Percentiles rank a stretch among this genome's conserved stretches.
These are phyloP conservation scores for Hiodon alosoides DNA, from an alignment of 2,113 vertebrate genomes.

Conservation along the genomic window DNA sequence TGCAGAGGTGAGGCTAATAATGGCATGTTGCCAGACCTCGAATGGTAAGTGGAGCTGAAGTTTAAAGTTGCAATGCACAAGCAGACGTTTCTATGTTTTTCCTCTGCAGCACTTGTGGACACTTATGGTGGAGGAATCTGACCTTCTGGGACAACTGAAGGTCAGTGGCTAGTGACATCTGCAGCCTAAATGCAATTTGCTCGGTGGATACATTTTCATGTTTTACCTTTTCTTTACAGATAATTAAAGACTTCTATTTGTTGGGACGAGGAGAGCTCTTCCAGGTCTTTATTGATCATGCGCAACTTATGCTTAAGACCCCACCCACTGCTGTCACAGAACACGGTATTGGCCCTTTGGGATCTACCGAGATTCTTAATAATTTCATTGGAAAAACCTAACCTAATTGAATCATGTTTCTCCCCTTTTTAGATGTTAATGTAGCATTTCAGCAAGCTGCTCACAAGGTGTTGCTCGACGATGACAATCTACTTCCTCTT, in stretches of 20 bases:
- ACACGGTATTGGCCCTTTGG: constrained; percentile 71
- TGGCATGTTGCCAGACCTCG: background rate
- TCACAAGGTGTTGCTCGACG: constrained; percentile 90
- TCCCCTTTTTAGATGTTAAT: constrained; percentile 75
- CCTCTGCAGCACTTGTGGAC: constrained; percentile 88
- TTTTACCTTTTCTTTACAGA: constrained; percentile 56
- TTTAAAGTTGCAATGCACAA: constrained; percentile 5
- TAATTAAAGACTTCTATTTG: constrained; percentile 96
- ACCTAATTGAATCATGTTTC: background rate
- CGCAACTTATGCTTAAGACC: constrained; percentile 93
- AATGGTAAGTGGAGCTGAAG: background rate
- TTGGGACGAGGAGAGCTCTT: constrained; percentile 94
- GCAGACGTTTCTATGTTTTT: constrained; percentile 9
- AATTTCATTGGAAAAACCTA: background rate
- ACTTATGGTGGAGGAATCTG: constrained; percentile 93
- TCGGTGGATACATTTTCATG: background rate
- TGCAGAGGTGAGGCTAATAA: constrained; percentile 73
- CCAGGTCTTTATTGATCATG: constrained; percentile 93
- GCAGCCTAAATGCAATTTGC: background rate
- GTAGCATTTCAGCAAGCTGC: constrained; percentile 96
- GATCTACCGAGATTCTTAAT: background rate
- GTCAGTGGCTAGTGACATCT: constrained; percentile 53
- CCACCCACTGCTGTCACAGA: constrained; percentile 91
- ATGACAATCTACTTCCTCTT: constrained; percentile 92
- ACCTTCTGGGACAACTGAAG: constrained; percentile 92